Percentiles rank a stretch among this genome's conserved stretches.
phyloP scores from a whole-genome alignment of 2,888 invertebrate species.

The Drosophila eohydei region DNA sequence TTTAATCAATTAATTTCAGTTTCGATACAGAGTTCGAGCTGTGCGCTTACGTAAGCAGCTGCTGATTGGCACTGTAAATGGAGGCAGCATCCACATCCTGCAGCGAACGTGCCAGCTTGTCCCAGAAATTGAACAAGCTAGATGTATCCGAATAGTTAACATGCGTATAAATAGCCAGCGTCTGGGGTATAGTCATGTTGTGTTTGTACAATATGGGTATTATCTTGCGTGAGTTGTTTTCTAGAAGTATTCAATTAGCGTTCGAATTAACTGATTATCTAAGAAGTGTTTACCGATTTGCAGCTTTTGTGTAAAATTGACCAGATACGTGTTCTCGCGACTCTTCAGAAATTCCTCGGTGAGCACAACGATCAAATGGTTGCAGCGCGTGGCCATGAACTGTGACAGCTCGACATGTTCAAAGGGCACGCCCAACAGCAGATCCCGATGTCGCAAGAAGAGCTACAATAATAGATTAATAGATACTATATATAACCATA shows the following conservation, averaged over 20 bases:
- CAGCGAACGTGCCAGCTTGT: conserved; percentile 87
- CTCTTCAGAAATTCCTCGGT: conserved; percentile 91
- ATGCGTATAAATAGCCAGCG: conserved; percentile 88
- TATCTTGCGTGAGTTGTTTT: conserved; percentile 87
- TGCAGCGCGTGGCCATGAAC: conserved; percentile 91
- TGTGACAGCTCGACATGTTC: conserved; percentile 90
- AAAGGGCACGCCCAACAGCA: conserved; percentile 89
- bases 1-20: neutral
- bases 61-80: conserved; percentile 36
- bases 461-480: conserved; percentile 85
- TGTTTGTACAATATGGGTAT: conserved; percentile 89
- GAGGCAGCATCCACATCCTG: conserved; percentile 60
- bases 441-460: conserved; percentile 90
- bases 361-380: conserved; percentile 91
- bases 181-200: conserved; percentile 87
- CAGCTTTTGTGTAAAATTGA: conserved; percentile 91
- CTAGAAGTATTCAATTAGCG: conserved; percentile 68
- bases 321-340: conserved; percentile 91
- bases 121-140: conserved; percentile 89
- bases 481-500: neutral
- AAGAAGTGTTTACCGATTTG: conserved; percentile 88
- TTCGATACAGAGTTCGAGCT: neutral
- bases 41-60: conserved; percentile 51
- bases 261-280: neutral
- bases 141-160: conserved; percentile 87